Conservation (phyloP, 2,888 invertebrate genomes). For the Dermolepida albohirtum region DNA sequence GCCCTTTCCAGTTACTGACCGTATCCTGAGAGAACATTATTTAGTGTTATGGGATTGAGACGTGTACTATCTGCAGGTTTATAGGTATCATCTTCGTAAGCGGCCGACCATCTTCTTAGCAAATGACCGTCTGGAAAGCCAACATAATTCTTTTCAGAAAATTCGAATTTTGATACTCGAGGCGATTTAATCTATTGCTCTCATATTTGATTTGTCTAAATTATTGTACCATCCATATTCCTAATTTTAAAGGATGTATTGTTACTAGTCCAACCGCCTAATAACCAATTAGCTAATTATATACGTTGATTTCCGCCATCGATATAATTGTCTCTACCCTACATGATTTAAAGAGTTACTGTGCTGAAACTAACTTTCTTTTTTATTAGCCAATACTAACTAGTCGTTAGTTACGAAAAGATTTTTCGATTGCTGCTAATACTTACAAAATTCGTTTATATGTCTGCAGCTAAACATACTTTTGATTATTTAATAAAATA, state of each 20-base stretch:
- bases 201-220: conserved; percentile 60
- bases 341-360: no score
- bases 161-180: background rate
- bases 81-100: conserved; percentile 71
- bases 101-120: conserved; percentile 68
- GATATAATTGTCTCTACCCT: conserved; percentile 12
- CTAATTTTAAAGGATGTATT: background rate
- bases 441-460: no score
- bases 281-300: conserved; percentile 27
- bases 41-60: conserved; percentile 69
- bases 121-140: conserved; percentile 66
- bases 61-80: conserved; percentile 65
- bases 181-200: conserved; percentile 59
- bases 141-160: background rate
- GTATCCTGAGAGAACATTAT: conserved; percentile 63
- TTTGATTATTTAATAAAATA: no score
- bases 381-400: no score
- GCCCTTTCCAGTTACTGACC: conserved; percentile 67
- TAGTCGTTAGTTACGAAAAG: no score
- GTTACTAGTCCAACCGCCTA: conserved; percentile 15
- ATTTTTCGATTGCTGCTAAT: no score
- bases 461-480: no score
- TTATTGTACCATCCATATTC: conserved; percentile 63
- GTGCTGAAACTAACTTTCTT: no score
- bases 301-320: background rate